A percentile compares a stretch with the other conserved stretches of the same genome.
phyloP scores from a whole-genome alignment of 2,888 invertebrate genomes.

The Metopia argyrocephala region DNA sequence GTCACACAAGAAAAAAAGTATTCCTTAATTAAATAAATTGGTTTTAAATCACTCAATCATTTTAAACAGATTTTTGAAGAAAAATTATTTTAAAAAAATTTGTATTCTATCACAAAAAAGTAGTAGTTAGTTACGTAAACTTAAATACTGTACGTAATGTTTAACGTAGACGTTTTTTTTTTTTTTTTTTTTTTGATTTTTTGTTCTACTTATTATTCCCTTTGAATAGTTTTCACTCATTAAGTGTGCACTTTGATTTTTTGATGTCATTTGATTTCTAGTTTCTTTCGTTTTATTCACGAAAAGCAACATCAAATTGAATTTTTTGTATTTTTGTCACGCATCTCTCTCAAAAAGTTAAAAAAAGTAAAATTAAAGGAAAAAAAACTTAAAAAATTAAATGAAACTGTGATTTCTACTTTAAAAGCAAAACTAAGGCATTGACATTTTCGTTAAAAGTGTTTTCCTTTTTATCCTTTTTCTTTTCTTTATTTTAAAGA shows the following conservation, averaged over 20 bases:
- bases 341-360: conserved; percentile 37
- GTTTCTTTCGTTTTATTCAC: neutral
- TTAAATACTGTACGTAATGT: too few species aligned
- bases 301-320: conserved; percentile 47
- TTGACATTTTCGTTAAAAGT: neutral
- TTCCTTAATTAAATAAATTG: too few species aligned
- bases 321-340: conserved; percentile 64
- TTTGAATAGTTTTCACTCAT: conserved; percentile 30
- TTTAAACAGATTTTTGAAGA: too few species aligned
- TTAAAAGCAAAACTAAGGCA: neutral
- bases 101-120: too few species aligned
- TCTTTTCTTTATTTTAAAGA: conserved; percentile 24
- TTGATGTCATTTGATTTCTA: neutral
- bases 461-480: neutral
- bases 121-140: too few species aligned
- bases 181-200: neutral
- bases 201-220: conserved; percentile 13
- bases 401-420: conserved; percentile 28
- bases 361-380: neutral
- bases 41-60: too few species aligned
- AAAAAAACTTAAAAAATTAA: neutral
- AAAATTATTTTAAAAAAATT: too few species aligned
- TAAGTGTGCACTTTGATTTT: conserved; percentile 35
- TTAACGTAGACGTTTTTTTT: too few species aligned
- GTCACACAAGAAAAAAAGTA: too few species aligned